A percentile compares a stretch with the other conserved stretches of the same genome.
Conservation (phyloP, 2,113 vertebrate species). For the Zeus faber region DNA sequence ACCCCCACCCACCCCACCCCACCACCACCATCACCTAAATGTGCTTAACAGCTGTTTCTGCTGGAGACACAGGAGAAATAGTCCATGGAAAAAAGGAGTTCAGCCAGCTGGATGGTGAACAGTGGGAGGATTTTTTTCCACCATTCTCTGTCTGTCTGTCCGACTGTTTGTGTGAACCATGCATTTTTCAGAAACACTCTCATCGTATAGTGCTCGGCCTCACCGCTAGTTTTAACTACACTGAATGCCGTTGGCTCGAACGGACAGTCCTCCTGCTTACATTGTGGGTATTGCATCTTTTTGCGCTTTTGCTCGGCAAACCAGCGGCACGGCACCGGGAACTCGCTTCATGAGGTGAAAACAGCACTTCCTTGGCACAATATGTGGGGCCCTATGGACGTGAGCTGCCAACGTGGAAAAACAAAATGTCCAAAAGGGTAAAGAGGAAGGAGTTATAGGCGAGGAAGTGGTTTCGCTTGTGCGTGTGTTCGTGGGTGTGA, state of each 20-base stretch:
- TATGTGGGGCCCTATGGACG: too few species aligned
- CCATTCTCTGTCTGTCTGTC: constrained; percentile 40
- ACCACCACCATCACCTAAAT: constrained; percentile 37
- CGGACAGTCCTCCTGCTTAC: too few species aligned
- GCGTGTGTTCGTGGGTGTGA: too few species aligned
- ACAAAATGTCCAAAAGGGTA: too few species aligned
- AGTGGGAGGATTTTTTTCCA: constrained; percentile 58
- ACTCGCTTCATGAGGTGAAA: too few species aligned
- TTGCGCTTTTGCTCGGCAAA: too few species aligned
- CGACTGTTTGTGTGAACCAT: background rate
- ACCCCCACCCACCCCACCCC: background rate
- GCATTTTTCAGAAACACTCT: constrained; percentile 29
- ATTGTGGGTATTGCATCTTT: too few species aligned
- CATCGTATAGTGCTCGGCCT: constrained; percentile 21
- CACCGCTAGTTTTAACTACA: too few species aligned
- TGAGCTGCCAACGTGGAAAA: too few species aligned
- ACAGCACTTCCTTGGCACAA: too few species aligned
- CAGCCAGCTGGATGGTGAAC: constrained; percentile 62
- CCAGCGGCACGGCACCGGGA: too few species aligned
- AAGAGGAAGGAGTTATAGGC: too few species aligned
- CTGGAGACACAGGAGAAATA: constrained; percentile 47
- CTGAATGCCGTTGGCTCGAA: background rate
- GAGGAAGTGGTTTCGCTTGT: background rate
- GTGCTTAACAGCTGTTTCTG: constrained; percentile 65
- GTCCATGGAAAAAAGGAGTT: constrained; percentile 57